Base-by-base conservation (phyloP, 2,113 vertebrate genomes). In the Rhinoderma darwinii region DNA sequence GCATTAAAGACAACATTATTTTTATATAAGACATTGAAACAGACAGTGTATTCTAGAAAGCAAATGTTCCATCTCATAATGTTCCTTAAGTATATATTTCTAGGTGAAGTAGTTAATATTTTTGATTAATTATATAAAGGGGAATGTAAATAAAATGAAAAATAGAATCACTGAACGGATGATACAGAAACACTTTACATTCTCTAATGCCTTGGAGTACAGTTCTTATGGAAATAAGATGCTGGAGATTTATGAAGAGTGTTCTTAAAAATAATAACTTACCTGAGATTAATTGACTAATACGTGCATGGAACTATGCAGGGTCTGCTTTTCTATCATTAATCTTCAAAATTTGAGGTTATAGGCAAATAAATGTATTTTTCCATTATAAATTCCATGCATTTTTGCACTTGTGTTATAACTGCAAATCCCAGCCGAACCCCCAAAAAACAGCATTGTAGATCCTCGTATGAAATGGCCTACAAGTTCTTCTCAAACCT, bases 1-100 rank as follows among this genome's bases (percentile, higher is more conserved):
- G 1, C 54, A 81, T 81, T 81, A 66, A 81, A 43, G 12, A 80
- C 39, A 22, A 63, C 54, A 81, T 63, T 81, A 43, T 80, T 41
- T 81, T 54, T 44, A 20, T 20, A 32, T 27, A 82, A 7, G 5
- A 8, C n/a, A n/a, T n/a, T n/a, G n/a, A n/a, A n/a, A n/a, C n/a
- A 63, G 54, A 50, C 47, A 78, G 12, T 35, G 2, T 20, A 50
- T 54, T 54, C 47, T 35, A 35, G 9, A 35, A 30, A 18, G 43
- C 44, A 77, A 75, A 75, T 72, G 22, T 22, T 11, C 37, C 5
- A 37, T 68, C 11, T 32, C 17, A 68, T 18, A 20, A 35, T 68
- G 63, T 12, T 17, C 32, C 63, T 2, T 32, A n/a, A n/a, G n/a
- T n/a, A 32, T 32, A 2, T 17, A 68, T 68, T 75, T 75, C 73